Evolutionary conservation across 2,797 vertebrate species (phyloP).

Genomic region (Eutrigla gurnardus): DNA sequence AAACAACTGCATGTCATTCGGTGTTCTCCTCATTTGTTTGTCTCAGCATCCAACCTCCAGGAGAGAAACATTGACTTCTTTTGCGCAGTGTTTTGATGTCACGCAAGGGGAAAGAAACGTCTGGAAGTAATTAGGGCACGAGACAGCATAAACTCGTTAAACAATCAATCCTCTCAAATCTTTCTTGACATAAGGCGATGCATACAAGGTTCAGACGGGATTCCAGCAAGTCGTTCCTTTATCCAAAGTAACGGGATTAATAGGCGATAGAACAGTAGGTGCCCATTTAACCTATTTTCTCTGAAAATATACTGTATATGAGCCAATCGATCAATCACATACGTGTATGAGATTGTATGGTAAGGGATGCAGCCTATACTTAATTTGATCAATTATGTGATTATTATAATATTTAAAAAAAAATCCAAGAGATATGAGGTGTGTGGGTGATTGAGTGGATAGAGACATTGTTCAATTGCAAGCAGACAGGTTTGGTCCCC

Average conservation of each 20-base stretch:
- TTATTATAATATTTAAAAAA: neutral
- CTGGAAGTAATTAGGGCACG: conserved; percentile 58
- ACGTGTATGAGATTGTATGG: neutral
- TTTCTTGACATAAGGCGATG: conserved; percentile 65
- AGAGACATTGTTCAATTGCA: conserved; percentile 4
- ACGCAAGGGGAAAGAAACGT: conserved; percentile 13
- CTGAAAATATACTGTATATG: neutral
- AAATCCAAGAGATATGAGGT: conserved; percentile 16
- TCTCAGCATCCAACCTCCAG: neutral
- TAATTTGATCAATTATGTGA: neutral
- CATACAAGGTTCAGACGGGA: conserved; percentile 53
- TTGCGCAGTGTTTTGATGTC: conserved; percentile 51
- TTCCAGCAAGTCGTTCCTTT: conserved; percentile 53
- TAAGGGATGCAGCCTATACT: neutral
- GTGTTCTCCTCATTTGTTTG: neutral
- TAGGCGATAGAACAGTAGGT: conserved; percentile 33
- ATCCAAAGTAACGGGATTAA: conserved; percentile 71
- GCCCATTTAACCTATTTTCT: conserved; percentile 40
- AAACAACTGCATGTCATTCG: conserved; percentile 23
- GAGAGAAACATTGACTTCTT: conserved; percentile 38
- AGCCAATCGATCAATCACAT: neutral
- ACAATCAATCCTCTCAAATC: conserved; percentile 59
- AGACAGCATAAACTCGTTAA: conserved; percentile 67
- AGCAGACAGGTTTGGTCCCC: conserved; percentile 20
- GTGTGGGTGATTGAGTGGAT: neutral